Conservation (phyloP, 2,888 invertebrate genomes). For the Pachydiplax longipennis region DNA sequence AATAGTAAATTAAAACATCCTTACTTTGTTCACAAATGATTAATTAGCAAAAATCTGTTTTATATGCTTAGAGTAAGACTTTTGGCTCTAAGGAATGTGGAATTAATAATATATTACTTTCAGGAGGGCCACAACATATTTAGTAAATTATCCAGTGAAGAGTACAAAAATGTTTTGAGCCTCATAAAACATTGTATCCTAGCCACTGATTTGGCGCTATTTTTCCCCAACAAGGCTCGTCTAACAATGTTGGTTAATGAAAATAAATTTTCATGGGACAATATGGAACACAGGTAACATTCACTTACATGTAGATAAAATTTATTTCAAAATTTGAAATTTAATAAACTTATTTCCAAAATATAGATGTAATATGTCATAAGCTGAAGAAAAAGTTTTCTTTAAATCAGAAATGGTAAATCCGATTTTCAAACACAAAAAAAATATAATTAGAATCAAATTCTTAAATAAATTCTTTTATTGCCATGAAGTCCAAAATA, state of each 20-base stretch:
- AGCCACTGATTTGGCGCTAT: constrained; percentile 83
- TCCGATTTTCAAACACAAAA: too few relatives aligned
- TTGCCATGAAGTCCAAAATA: neutral
- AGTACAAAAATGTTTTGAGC: constrained; percentile 79
- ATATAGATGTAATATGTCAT: neutral
- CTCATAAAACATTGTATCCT: constrained; percentile 82
- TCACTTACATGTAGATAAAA: neutral
- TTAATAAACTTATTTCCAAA: neutral
- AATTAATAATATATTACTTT: constrained; percentile 52
- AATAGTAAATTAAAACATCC: neutral
- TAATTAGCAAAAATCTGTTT: neutral
- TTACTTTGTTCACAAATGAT: neutral
- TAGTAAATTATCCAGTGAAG: constrained; percentile 71
- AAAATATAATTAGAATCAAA: neutral
- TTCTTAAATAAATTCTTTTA: too few relatives aligned
- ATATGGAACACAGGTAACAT: constrained; percentile 68
- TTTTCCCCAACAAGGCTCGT: constrained; percentile 77
- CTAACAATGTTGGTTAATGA: constrained; percentile 65
- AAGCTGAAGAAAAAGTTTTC: too few relatives aligned
- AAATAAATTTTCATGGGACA: constrained; percentile 70
- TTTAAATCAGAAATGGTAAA: too few relatives aligned
- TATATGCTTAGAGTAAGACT: too few relatives aligned
- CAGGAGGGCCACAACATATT: constrained; percentile 89
- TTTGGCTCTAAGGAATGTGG: neutral
- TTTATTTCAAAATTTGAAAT: neutral